Base-by-base conservation (phyloP, 92 coral and sea anemone species). In the Plumapathes pennacea region DNA sequence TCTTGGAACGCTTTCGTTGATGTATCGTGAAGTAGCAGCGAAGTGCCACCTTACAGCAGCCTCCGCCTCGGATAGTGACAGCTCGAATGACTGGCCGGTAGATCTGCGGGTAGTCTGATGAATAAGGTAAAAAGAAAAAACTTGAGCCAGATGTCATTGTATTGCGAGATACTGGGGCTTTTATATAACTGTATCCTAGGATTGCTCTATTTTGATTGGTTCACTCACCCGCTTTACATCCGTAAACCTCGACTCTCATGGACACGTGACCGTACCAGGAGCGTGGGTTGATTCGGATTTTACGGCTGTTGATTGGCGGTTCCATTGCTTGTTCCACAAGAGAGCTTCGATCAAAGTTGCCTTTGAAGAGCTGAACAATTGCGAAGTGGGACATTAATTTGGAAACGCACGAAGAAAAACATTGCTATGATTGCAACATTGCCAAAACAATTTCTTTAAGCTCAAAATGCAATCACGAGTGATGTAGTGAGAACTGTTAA, bases 241-340 rank as follows among this genome's bases (percentile, higher is more conserved):
- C 95, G 14, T 82, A 86, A 68, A 86, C 68, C 34, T 86, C 95
- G 1, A 82, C 89, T 52, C 95, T 66, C 95, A 86, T 86, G 1
- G 85, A 82, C 13, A 86, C 72, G 32, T 77, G 85, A 8, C 78
- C 44, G 32, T 83, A 41, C 95, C 95, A 86, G 17, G 81, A 67
- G 4, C 95, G 69, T 1, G 95, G 89, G 37, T 57, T 77, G 34
- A 87, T 49, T 34, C 80, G 65, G 28, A 87, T 31, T 31, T 68
- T 82, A n/a, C 78, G 63, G 30, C 89, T 89, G 19, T 67, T 68
- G 41, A 82, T 52, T 12, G 82, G 64, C 0, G 95, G 95, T 26
- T 87, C 62, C 38, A 82, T 54, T 1, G 95, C 62, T 29, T 82
- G 76, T 38, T 87, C 95, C 15, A 83, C 89, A n/a, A 83, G 50